Conservation (phyloP, 2,113 vertebrate species). For the Aepyceros melampus region DNA sequence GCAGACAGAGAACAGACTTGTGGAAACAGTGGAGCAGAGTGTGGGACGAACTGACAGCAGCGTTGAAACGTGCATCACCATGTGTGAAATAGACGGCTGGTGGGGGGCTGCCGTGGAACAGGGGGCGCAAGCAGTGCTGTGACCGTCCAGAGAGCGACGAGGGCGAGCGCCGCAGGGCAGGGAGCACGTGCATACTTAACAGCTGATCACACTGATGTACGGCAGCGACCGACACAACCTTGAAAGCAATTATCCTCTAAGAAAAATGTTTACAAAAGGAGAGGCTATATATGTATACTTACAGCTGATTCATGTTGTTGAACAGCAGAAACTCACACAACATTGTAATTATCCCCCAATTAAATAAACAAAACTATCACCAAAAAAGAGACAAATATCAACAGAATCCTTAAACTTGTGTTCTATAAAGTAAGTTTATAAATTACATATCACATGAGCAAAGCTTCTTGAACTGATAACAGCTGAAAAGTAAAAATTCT, state of each 20-base stretch:
- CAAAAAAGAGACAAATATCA: not conserved
- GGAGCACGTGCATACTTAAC: not conserved
- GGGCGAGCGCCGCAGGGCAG: not conserved
- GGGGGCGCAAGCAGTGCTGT: not conserved
- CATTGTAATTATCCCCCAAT: not conserved
- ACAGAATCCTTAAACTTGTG: not conserved
- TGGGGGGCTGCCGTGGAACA: not conserved
- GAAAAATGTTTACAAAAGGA: not conserved
- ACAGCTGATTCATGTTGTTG: not conserved
- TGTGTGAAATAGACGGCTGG: not conserved
- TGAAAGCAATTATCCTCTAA: not conserved
- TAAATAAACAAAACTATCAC: not conserved
- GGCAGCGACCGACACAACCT: rapidly evolving
- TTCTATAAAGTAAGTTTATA: not conserved
- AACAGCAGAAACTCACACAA: not conserved
- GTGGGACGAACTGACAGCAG: not conserved
- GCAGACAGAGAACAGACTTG: not conserved
- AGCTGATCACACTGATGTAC: not conserved
- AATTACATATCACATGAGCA: not conserved
- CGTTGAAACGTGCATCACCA: not conserved
- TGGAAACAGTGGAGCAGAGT: not conserved
- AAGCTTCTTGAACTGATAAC: not conserved
- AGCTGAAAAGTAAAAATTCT: not conserved
- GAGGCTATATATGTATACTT: not conserved
- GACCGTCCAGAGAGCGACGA: not conserved